phyloP scores from a whole-genome alignment of 2,113 vertebrate species.

The Morone saxatilis region DNA sequence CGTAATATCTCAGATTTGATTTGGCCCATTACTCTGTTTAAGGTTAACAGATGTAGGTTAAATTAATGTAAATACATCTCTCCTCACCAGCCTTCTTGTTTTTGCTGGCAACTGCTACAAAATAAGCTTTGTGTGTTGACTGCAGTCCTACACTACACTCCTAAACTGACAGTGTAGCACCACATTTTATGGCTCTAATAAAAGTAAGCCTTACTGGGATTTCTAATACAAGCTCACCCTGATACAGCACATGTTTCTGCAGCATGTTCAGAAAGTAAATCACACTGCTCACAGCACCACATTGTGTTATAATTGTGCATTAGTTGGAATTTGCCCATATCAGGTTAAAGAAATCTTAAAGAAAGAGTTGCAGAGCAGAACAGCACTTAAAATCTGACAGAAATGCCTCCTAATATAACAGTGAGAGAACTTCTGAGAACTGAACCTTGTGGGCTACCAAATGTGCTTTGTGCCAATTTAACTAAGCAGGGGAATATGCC shows the following conservation, averaged over 20 bases:
- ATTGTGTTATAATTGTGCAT: not conserved
- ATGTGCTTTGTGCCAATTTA: not conserved
- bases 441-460: not conserved
- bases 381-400: not conserved
- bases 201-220: not conserved
- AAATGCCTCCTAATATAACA: not conserved
- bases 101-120: constrained; percentile 9
- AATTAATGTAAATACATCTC: constrained; percentile 14
- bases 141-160: not conserved
- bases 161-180: constrained; percentile 5
- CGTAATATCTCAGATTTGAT: not conserved
- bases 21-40: not conserved
- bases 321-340: not conserved
- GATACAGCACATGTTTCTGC: not conserved
- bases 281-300: not conserved
- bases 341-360: not conserved
- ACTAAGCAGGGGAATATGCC: not conserved
- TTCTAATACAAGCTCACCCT: not conserved
- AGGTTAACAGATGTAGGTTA: not conserved
- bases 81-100: constrained; percentile 11
- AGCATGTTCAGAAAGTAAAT: not conserved
- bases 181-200: not conserved
- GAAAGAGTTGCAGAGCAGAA: not conserved
- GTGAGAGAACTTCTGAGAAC: not conserved
- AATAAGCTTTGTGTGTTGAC: constrained; percentile 14